A percentile compares a stretch with the other conserved stretches of the same genome.
These are phyloP conservation scores for Bubo scandiacus DNA, from an alignment of 2,113 vertebrate species.

Conservation along the genomic window DNA sequence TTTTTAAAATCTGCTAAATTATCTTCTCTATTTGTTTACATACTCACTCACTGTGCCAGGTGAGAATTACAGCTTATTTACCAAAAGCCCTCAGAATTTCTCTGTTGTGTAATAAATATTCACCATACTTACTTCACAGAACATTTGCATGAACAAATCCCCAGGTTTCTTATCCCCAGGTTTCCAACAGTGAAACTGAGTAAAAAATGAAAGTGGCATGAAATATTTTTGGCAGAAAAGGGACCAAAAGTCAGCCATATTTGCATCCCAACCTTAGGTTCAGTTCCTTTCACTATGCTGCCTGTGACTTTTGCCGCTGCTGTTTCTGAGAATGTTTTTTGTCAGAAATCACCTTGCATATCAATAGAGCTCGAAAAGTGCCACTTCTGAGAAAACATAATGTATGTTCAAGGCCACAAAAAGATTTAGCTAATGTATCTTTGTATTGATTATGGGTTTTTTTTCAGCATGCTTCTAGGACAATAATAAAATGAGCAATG, in stretches of 20 bases:
- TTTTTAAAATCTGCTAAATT: neutral
- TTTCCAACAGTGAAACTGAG: neutral
- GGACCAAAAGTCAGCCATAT: neutral
- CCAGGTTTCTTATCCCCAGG: neutral
- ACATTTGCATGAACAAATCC: neutral
- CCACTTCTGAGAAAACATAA: conserved; percentile 70
- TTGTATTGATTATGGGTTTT: conserved; percentile 38
- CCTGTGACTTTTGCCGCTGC: neutral
- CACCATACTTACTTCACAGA: neutral
- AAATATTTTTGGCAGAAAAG: neutral
- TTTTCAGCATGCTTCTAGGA: neutral
- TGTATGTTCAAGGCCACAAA: conserved; percentile 4
- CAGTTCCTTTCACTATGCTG: neutral
- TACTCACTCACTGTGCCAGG: neutral
- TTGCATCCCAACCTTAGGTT: neutral
- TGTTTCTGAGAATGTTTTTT: conserved; percentile 3
- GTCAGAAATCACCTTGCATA: conserved; percentile 50
- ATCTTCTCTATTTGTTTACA: neutral
- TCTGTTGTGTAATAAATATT: neutral
- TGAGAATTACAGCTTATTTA: neutral
- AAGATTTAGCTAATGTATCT: conserved; percentile 48
- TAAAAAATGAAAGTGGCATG: neutral
- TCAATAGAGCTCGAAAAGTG: conserved; percentile 72
- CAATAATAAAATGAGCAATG: conserved; percentile 19
- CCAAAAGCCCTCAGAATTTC: neutral